These are phyloP conservation scores for Itoplectis maculator DNA, from an alignment of 2,888 invertebrate species.

Conservation along the genomic window DNA sequence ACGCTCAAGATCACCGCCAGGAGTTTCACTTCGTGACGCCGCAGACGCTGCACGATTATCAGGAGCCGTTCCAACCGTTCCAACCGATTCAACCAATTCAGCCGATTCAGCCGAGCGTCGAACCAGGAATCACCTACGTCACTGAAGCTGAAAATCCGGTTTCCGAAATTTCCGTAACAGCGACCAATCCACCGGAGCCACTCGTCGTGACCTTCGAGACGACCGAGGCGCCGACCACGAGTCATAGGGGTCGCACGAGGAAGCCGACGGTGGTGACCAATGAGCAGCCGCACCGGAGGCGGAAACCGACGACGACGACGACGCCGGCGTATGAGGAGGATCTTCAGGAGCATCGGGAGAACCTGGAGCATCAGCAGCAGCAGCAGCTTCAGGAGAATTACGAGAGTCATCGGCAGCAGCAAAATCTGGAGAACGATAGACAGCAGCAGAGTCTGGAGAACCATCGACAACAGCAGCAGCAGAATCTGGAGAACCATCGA, in stretches of 20 bases:
- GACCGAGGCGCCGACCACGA: constrained; percentile 44
- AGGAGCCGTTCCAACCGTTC: constrained; percentile 14
- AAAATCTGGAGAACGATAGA: no score
- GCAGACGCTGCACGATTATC: constrained; percentile 47
- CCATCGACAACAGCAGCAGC: constrained; percentile 42
- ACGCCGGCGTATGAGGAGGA: constrained; percentile 57
- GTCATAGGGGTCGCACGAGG: constrained; percentile 64
- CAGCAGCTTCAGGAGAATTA: no score
- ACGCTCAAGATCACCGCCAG: constrained; percentile 69
- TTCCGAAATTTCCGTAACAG: constrained; percentile 3
- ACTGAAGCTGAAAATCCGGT: constrained; percentile 70
- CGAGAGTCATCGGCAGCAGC: no score
- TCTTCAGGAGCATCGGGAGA: no score
- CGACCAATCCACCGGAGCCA: constrained; percentile 33
- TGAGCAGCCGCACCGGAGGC: constrained; percentile 44
- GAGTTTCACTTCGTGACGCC: constrained; percentile 38
- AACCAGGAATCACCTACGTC: constrained; percentile 72
- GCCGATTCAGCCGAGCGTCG: constrained; percentile 57
- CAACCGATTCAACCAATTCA: constrained; percentile 28
- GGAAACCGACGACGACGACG: constrained; percentile 59
- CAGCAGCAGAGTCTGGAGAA: background rate
- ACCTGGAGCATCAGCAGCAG: no score
- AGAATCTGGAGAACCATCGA: constrained; percentile 38
- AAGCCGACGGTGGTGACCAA: constrained; percentile 36
- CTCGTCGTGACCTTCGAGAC: constrained; percentile 15